Evolutionary conservation across 1,140 invertebrate species (phyloP).

Genomic region (Lineus longissimus): DNA sequence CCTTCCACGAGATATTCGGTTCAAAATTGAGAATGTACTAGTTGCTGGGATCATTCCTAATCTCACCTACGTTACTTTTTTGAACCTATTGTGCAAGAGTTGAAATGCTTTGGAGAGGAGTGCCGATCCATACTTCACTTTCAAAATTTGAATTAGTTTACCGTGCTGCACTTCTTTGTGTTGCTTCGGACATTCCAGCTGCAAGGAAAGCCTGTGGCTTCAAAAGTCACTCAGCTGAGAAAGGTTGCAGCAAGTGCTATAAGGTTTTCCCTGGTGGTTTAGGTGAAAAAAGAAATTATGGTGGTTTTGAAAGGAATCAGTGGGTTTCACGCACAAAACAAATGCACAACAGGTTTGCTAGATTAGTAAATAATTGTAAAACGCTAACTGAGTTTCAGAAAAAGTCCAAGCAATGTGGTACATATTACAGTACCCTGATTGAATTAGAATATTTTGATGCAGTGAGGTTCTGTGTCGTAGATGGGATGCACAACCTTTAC

Average conservation of each 20-base stretch:
- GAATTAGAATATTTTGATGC: too few species aligned
- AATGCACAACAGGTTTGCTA: too few species aligned
- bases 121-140: background rate
- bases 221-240: constrained; percentile 13
- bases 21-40: constrained; percentile 9
- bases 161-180: constrained; percentile 20
- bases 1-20: constrained; percentile 8
- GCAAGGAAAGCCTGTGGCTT: constrained; percentile 24
- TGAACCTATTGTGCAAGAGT: constrained; percentile 17
- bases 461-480: constrained; percentile 7
- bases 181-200: constrained; percentile 23
- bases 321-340: too few species aligned
- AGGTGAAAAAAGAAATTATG: too few species aligned
- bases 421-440: too few species aligned
- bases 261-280: too few species aligned
- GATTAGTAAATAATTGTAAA: too few species aligned
- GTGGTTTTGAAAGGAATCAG: too few species aligned
- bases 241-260: background rate
- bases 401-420: too few species aligned
- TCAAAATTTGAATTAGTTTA: constrained; percentile 1
- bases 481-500: constrained; percentile 17
- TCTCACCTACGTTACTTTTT: constrained; percentile 15
- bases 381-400: too few species aligned
- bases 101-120: constrained; percentile 15
- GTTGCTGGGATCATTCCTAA: constrained; percentile 17